Conservation (phyloP, 2,888 invertebrate species). For the Minunthozetes semirufus region DNA sequence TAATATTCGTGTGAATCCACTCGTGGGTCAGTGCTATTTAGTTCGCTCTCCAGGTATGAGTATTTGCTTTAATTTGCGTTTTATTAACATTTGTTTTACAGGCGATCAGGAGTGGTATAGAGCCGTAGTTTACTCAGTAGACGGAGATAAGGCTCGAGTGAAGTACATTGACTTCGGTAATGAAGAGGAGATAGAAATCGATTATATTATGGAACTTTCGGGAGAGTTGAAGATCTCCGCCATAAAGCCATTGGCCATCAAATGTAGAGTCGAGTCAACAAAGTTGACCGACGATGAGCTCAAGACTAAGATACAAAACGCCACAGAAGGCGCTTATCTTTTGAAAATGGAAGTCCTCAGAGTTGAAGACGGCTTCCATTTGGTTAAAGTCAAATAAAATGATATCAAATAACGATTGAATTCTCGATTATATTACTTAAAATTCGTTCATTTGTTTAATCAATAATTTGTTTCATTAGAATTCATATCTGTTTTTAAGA, state of each 20-base stretch:
- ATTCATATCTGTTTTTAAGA: no score
- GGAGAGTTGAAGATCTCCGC: not conserved
- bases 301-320: not conserved
- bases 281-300: not conserved
- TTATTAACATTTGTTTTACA: not conserved
- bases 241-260: not conserved
- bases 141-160: not conserved
- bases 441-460: no score
- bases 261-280: slow-evolving; percentile 8
- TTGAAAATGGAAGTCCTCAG: not conserved
- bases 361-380: not conserved
- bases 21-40: not conserved
- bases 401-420: no score
- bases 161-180: slow-evolving; percentile 31
- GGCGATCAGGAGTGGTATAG: slow-evolving; percentile 21
- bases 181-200: not conserved
- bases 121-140: not conserved
- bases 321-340: not conserved
- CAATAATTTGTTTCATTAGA: no score
- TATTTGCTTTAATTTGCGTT: not conserved
- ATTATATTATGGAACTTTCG: slow-evolving; percentile 5
- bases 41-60: not conserved
- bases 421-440: no score
- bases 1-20: not conserved
- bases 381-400: slow-evolving; percentile 10